phyloP scores from a whole-genome alignment of 2,113 vertebrate species.

The Hyaena hyaena region DNA sequence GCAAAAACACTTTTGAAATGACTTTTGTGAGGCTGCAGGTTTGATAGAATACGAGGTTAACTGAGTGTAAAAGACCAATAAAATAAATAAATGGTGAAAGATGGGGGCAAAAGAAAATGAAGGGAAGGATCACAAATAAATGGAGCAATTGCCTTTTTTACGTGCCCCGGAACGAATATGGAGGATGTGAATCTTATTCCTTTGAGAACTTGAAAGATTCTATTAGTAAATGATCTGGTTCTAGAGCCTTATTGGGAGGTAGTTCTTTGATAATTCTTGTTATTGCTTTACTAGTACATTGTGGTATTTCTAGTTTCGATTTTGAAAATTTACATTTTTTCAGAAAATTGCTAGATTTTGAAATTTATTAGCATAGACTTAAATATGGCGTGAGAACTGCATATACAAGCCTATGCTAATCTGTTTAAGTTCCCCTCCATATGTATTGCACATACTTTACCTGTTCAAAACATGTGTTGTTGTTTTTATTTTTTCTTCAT shows the following conservation, averaged over 20 bases:
- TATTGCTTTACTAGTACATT: neutral
- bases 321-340: slow-evolving; percentile 19
- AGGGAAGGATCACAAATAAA: neutral
- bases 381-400: neutral
- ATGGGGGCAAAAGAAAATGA: neutral
- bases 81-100: slow-evolving; percentile 41
- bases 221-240: neutral
- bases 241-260: neutral
- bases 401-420: neutral
- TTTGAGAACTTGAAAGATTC: neutral
- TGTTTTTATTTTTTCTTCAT: slow-evolving; percentile 26
- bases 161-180: neutral
- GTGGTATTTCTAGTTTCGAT: neutral
- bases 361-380: neutral
- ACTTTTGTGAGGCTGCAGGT: slow-evolving; percentile 20
- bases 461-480: neutral
- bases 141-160: neutral
- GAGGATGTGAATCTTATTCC: neutral
- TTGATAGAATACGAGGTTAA: slow-evolving; percentile 31
- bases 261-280: neutral
- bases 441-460: neutral
- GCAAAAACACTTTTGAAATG: neutral
- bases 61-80: slow-evolving; percentile 9
- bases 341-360: neutral
- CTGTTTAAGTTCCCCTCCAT: neutral